Conservation (phyloP, 2,888 invertebrate genomes). For the Shargacucullia verbasci region DNA sequence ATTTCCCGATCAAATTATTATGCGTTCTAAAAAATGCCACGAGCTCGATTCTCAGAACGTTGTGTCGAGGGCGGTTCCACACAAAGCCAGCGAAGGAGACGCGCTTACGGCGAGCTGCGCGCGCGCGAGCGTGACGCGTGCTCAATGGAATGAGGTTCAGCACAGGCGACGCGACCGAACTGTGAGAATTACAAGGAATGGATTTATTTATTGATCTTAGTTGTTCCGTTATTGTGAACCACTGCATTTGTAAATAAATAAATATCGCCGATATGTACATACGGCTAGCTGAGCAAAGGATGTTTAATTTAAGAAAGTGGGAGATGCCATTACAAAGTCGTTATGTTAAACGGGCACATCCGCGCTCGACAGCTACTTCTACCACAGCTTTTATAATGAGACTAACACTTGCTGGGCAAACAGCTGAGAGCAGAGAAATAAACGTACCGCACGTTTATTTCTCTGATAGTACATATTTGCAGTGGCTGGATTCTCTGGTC, state of each 20-base stretch:
- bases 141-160: slow-evolving; percentile 85
- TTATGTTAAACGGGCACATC: slow-evolving; percentile 68
- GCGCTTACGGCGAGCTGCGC: slow-evolving; percentile 46
- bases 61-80: slow-evolving; percentile 83
- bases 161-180: slow-evolving; percentile 76
- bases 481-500: slow-evolving; percentile 16
- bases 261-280: slow-evolving; percentile 65
- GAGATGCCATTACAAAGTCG: slow-evolving; percentile 52
- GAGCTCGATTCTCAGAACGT: slow-evolving; percentile 83
- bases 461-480: slow-evolving; percentile 37
- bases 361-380: slow-evolving; percentile 57
- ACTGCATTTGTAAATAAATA: slow-evolving; percentile 76
- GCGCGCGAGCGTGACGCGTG: slow-evolving; percentile 71
- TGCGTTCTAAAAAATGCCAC: slow-evolving; percentile 86
- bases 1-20: slow-evolving; percentile 89
- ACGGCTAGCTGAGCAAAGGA: slow-evolving; percentile 50
- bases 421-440: slow-evolving; percentile 2
- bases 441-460: slow-evolving; percentile 36
- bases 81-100: slow-evolving; percentile 78
- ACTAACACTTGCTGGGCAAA: slow-evolving; percentile 53
- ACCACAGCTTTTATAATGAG: slow-evolving; percentile 40
- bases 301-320: slow-evolving; percentile 65
- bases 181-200: slow-evolving; percentile 87
- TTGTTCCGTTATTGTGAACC: slow-evolving; percentile 82
- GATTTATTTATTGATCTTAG: slow-evolving; percentile 86